These are phyloP conservation scores for Drosophila ochracea DNA, from an alignment of 2,888 invertebrate species.

Conservation along the genomic window DNA sequence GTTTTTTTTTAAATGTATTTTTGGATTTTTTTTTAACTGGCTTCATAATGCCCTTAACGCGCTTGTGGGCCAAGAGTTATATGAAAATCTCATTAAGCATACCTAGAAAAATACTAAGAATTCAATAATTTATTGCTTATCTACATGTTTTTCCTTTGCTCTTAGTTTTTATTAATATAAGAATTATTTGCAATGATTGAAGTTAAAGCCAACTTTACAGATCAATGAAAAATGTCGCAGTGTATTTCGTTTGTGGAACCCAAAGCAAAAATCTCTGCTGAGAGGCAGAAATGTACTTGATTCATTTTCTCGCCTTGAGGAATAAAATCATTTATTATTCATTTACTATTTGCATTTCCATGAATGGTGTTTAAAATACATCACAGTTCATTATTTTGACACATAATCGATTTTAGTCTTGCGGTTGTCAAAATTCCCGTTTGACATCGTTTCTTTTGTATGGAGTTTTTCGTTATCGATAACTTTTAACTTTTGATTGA, in stretches of 20 bases:
- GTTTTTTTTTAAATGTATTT: background rate
- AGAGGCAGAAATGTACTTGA: too few species aligned
- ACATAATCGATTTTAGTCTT: too few species aligned
- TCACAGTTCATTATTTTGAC: too few species aligned
- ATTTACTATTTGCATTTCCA: background rate
- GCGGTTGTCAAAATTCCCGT: background rate
- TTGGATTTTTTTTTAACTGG: constrained; percentile 14
- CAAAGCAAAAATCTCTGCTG: background rate
- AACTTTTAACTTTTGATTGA: background rate
- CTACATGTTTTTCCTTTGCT: background rate
- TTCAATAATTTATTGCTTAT: background rate
- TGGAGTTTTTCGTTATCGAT: background rate
- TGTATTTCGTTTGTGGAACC: background rate
- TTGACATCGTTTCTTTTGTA: background rate
- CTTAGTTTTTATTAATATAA: background rate
- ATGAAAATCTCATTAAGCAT: background rate
- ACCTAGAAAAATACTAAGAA: background rate
- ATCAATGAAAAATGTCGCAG: background rate
- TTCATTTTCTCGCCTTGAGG: background rate
- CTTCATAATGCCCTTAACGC: background rate
- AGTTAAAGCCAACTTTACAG: background rate
- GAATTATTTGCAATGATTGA: background rate
- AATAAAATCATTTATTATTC: background rate
- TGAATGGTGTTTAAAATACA: too few species aligned
- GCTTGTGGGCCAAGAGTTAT: background rate